Evolutionary conservation across 2,113 vertebrate genomes (phyloP), one percentile per base, ranked within the genome.

Genomic region (Thomomys bottae): DNA sequence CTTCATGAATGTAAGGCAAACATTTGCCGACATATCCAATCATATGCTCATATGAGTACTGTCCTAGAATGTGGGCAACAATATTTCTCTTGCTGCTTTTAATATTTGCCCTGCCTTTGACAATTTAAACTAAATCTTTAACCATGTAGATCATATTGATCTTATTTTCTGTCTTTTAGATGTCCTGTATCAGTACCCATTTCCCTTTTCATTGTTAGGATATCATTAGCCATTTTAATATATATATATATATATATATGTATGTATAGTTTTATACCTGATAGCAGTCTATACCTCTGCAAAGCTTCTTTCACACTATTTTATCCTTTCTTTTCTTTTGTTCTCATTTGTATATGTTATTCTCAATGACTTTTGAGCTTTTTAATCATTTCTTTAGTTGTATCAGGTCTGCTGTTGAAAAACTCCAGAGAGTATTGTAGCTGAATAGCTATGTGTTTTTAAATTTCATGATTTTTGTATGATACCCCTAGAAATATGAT

Each of bases 351-450:
- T 6, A 49, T 54, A 28, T 76, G 36, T 87, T 66, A 49, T 67
- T 77, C 59, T 45, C 7, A n/a, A 28, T 59, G 8, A 20, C 59
- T 26, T 61, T 61, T 61, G 59, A 61, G 59, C 59, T 61, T 8
- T 59, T 36, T 88, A 68, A 88, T 70, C 75, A 12, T 40, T 78
- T 70, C 34, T 68, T 68, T 14, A 59, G 14, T 88, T 68, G 77
- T n/a, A n/a, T 67, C n/a, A 28, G 8, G 17, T 49, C 8, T 8
- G 59, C 59, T 59, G 8, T 68, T 38, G 45, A 59, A 40, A 3
- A 5, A 68, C 34, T 59, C 12, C 30, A 30, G 42, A 24, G 6
- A 87, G 28, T 54, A 49, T 32, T 87, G 30, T 14, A 54, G 11
- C 15, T 77, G n/a, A 64, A 77, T 38, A 67, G 57, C 2, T 54